Evolutionary conservation across 2,797 vertebrate genomes (phyloP).

Genomic region (Intellagama lesueurii): DNA sequence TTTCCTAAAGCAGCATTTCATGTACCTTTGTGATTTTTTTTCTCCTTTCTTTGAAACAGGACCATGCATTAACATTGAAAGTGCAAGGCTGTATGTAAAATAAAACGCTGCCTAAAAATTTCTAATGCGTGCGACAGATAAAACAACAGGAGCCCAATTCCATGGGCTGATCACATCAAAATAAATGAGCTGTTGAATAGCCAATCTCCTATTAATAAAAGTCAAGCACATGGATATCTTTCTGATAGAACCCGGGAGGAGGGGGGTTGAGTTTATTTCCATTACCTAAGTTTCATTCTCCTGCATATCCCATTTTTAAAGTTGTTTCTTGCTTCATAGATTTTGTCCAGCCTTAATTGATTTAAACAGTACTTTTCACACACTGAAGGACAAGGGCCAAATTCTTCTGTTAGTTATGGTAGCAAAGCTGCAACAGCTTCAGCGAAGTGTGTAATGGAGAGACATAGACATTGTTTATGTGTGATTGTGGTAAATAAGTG

Average conservation of each 20-base stretch:
- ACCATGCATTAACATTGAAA: not conserved
- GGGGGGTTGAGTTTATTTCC: slow-evolving; percentile 43
- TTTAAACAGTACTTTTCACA: slow-evolving; percentile 49
- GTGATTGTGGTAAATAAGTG: not conserved
- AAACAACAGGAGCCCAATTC: slow-evolving; percentile 46
- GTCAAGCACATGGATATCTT: slow-evolving; percentile 59
- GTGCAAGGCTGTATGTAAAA: not conserved
- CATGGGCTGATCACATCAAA: slow-evolving; percentile 48
- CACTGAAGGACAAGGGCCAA: not conserved
- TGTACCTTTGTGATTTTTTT: not conserved
- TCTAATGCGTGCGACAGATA: slow-evolving; percentile 33
- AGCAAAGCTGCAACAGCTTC: fast-evolving
- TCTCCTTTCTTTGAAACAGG: not conserved
- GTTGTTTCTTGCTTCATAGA: slow-evolving; percentile 35
- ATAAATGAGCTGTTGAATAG: slow-evolving; percentile 58
- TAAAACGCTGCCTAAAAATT: slow-evolving; percentile 18
- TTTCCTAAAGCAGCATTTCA: fast-evolving
- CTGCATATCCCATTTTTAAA: slow-evolving; percentile 52
- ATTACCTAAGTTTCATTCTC: slow-evolving; percentile 64
- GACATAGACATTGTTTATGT: not conserved
- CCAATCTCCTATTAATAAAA: slow-evolving; percentile 50
- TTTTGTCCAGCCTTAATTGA: slow-evolving; percentile 58
- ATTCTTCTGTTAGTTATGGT: slow-evolving; percentile 8
- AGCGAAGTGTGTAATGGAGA: not conserved
- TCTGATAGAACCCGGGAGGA: slow-evolving; percentile 48